phyloP scores from a whole-genome alignment of 2,113 vertebrate species.

The Apistogramma diplotaenia region DNA sequence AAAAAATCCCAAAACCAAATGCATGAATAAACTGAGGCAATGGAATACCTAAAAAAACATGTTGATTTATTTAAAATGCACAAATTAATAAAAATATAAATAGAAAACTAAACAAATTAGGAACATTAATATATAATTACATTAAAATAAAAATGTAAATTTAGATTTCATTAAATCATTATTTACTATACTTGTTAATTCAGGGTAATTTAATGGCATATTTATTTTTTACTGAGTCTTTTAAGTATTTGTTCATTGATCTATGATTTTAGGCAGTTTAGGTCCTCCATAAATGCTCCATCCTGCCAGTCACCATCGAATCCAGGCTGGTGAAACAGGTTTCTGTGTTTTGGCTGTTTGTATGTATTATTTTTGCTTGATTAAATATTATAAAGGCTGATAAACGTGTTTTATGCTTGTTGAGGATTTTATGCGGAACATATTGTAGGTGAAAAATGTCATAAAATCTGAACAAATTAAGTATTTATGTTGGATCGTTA shows the following conservation, averaged over 20 bases:
- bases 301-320: background rate
- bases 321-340: accelerated
- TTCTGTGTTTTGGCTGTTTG: background rate
- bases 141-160: background rate
- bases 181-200: too few species aligned
- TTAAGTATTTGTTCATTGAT: background rate
- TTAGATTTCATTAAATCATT: background rate
- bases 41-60: too few species aligned
- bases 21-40: background rate
- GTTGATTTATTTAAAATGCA: too few species aligned
- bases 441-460: accelerated
- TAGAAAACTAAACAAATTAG: background rate
- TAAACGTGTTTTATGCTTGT: background rate
- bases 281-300: background rate
- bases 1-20: background rate
- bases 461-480: background rate
- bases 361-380: background rate
- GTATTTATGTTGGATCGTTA: background rate
- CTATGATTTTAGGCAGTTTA: background rate
- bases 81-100: too few species aligned
- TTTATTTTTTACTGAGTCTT: background rate
- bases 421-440: too few species aligned
- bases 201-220: too few species aligned
- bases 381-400: background rate
- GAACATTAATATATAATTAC: background rate